Percentiles rank a stretch among this genome's conserved stretches.
Conservation (phyloP, 2,113 vertebrate genomes). For the Dryoscopus gambensis region DNA sequence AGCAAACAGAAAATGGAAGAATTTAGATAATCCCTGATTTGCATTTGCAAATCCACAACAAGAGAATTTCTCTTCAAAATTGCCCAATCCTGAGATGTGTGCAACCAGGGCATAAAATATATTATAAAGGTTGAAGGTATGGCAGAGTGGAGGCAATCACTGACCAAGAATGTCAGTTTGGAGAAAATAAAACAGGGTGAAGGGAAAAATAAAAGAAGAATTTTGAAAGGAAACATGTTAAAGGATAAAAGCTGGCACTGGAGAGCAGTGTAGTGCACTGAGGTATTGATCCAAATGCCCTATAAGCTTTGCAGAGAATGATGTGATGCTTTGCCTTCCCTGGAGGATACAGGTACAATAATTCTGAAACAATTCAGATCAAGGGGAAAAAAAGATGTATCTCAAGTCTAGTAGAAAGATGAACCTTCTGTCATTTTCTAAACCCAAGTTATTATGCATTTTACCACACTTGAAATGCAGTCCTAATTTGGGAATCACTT, state of each 20-base stretch:
- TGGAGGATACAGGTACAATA: not conserved
- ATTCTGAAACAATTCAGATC: not conserved
- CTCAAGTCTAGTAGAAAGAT: not conserved
- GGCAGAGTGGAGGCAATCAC: not conserved
- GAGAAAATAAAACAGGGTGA: not conserved
- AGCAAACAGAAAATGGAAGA: constrained; percentile 23
- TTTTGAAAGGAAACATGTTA: not conserved
- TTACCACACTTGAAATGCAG: not conserved
- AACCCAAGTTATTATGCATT: not conserved
- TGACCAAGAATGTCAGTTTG: not conserved
- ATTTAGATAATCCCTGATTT: constrained; percentile 43
- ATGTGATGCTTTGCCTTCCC: not conserved
- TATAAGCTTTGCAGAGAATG: not conserved
- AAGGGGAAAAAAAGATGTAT: rapidly evolving
- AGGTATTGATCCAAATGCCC: not conserved
- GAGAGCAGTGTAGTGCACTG: not conserved
- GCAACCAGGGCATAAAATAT: not conserved
- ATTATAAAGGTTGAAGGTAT: not conserved
- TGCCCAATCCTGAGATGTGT: not conserved
- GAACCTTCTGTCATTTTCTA: not conserved
- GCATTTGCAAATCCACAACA: constrained; percentile 9
- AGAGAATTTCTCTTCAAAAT: not conserved
- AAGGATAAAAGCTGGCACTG: not conserved
- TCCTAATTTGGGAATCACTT: not conserved
- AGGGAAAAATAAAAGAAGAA: not conserved